Evolutionary conservation across 1,140 invertebrate species (phyloP).

Genomic region (Cotesia glomerata): DNA sequence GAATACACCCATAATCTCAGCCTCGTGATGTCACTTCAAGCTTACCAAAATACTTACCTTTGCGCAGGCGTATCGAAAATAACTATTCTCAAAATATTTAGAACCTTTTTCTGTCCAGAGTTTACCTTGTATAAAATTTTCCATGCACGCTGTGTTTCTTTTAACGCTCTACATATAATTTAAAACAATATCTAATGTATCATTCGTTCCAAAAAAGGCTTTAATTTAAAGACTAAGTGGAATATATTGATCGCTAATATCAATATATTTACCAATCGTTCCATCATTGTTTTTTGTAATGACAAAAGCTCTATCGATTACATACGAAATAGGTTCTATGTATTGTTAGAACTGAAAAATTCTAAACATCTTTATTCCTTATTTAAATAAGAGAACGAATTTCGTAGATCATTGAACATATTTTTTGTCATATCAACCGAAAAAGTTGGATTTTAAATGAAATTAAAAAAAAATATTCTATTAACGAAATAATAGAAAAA

Average conservation of each 20-base stretch:
- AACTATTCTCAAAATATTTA: neutral
- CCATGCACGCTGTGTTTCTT: too few relatives aligned
- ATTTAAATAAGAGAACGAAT: neutral
- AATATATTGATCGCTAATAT: constrained; percentile 18
- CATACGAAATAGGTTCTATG: neutral
- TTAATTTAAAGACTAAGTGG: constrained; percentile 2
- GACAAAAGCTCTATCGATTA: neutral
- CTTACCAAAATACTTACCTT: too few relatives aligned
- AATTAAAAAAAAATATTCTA: too few relatives aligned
- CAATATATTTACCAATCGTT: constrained; percentile 5
- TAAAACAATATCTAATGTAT: neutral
- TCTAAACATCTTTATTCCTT: constrained; percentile 4
- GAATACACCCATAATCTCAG: too few relatives aligned
- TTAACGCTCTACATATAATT: constrained; percentile 4
- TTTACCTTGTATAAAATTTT: constrained; percentile 16
- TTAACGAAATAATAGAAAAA: too few relatives aligned
- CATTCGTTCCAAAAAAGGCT: constrained; percentile 14
- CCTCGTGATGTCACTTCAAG: too few relatives aligned
- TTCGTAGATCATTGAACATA: too few relatives aligned
- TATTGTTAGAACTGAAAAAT: neutral
- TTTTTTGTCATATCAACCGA: too few relatives aligned
- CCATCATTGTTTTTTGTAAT: neutral
- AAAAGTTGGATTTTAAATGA: too few relatives aligned
- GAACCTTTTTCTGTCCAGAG: constrained; percentile 8
- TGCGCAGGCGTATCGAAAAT: too few relatives aligned